Conservation (phyloP, 2,797 vertebrate genomes). For the Mormyrops attenuatus region DNA sequence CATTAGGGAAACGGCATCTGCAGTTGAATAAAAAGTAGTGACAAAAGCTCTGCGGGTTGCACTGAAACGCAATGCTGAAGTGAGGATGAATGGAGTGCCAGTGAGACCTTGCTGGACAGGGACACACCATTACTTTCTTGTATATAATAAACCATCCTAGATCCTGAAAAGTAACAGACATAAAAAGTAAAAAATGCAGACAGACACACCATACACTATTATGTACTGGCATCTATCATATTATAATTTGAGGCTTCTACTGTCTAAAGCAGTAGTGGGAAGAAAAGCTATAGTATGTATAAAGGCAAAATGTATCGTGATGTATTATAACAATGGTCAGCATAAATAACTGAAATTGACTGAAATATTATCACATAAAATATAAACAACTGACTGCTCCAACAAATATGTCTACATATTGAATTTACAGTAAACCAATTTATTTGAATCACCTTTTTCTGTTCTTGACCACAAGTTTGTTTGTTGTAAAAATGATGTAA, state of each 20-base stretch:
- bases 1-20: background rate
- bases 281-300: background rate
- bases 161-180: background rate
- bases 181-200: background rate
- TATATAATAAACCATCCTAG: background rate
- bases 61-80: background rate
- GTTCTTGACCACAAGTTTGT: background rate
- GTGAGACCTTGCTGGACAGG: background rate
- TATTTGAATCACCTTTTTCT: conserved; percentile 21
- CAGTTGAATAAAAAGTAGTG: background rate
- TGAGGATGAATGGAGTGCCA: background rate
- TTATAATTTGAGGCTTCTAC: background rate
- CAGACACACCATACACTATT: background rate
- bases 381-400: background rate
- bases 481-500: background rate
- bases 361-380: background rate
- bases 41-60: background rate
- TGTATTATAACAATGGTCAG: background rate
- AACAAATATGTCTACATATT: background rate
- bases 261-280: background rate
- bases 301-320: background rate
- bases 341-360: background rate
- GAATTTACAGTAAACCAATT: background rate
- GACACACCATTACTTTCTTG: background rate
- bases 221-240: background rate